Evolutionary conservation across 1,140 invertebrate genomes (phyloP).

Genomic region (Orchestia grillus): DNA sequence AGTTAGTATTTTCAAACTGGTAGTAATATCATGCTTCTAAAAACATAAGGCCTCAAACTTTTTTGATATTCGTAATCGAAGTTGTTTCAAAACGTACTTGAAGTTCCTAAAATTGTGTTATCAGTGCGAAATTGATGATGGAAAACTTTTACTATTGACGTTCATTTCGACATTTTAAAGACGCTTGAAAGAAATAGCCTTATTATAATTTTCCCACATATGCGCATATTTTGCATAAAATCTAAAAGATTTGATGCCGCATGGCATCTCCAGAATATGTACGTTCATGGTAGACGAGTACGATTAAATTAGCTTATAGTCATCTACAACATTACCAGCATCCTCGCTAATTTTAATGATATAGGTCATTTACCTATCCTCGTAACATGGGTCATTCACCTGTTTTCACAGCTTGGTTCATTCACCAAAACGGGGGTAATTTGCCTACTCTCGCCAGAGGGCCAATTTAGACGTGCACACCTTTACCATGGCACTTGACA

Average conservation of each 20-base stretch:
- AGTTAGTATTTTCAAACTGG: no score
- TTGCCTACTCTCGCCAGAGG: not conserved
- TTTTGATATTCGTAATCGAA: no score
- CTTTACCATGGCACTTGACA: not conserved
- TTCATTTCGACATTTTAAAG: not conserved
- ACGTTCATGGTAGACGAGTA: not conserved
- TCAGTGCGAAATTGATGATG: not conserved
- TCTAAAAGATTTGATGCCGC: not conserved
- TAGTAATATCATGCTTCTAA: no score
- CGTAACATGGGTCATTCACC: not conserved
- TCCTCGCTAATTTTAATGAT: not conserved
- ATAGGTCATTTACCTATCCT: not conserved
- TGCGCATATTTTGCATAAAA: not conserved
- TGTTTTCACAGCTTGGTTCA: not conserved
- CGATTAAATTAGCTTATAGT: not conserved
- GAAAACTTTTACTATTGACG: not conserved
- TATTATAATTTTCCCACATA: not conserved
- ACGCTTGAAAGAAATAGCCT: not conserved
- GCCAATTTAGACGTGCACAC: not conserved
- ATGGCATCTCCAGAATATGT: not conserved
- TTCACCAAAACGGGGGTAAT: not conserved
- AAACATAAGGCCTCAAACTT: no score
- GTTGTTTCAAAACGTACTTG: no score
- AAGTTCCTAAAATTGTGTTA: no score
- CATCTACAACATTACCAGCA: not conserved